A percentile compares a stretch with the other conserved stretches of the same genome.
Evolutionary conservation across 2,888 invertebrate species (phyloP).

Genomic region (Pandemis corylana): DNA sequence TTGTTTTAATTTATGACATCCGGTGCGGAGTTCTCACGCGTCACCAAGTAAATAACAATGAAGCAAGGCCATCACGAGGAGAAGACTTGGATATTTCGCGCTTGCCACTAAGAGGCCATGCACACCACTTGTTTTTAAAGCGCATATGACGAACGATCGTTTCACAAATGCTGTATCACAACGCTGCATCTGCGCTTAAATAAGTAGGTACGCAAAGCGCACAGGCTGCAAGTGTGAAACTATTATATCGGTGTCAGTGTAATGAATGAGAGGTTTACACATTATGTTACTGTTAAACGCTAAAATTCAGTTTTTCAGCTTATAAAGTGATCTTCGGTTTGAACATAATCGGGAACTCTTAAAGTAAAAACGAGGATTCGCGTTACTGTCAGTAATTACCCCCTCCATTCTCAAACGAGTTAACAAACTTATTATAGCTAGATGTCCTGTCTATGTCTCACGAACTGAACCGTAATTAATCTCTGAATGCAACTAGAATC

Average conservation of each 20-base stretch:
- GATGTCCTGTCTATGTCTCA: not conserved
- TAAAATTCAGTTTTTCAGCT: too few relatives aligned
- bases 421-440: too few relatives aligned
- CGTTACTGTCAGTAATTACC: too few relatives aligned
- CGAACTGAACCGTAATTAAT: not conserved
- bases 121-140: not conserved
- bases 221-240: too few relatives aligned
- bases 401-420: too few relatives aligned
- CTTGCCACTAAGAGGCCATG: not conserved
- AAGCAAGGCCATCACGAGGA: conserved; percentile 6
- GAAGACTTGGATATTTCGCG: conserved; percentile 10
- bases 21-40: conserved; percentile 35
- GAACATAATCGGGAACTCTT: too few relatives aligned
- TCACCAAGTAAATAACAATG: conserved; percentile 33
- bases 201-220: too few relatives aligned
- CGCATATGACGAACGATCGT: not conserved
- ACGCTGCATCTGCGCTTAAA: not conserved
- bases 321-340: too few relatives aligned
- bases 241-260: too few relatives aligned
- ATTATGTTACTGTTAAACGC: too few relatives aligned
- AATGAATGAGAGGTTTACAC: too few relatives aligned
- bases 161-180: not conserved
- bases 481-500: not conserved
- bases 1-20: conserved; percentile 39
- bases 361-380: too few relatives aligned